Conservation (phyloP, 2,888 invertebrate species). For the Agapostemon virescens region DNA sequence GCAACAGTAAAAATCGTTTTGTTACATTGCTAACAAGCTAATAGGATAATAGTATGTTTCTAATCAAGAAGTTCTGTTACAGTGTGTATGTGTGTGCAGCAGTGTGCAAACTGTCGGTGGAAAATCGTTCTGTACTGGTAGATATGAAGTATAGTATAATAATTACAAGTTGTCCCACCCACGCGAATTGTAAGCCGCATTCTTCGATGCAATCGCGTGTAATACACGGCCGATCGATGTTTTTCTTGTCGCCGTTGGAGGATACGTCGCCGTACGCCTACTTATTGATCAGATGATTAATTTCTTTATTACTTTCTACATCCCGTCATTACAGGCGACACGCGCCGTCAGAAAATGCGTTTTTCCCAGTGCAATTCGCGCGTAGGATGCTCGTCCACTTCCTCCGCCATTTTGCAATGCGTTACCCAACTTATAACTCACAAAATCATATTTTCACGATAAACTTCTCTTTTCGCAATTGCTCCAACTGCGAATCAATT, state of each 20-base stretch:
- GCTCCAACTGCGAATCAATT: no score
- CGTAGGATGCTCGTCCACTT: background rate
- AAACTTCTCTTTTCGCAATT: no score
- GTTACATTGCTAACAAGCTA: background rate
- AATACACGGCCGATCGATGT: constrained; percentile 2
- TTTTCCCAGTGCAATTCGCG: background rate
- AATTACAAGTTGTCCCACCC: constrained; percentile 2
- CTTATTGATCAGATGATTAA: constrained; percentile 29
- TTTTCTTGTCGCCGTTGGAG: constrained; percentile 1
- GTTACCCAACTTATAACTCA: no score
- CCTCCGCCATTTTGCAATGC: no score
- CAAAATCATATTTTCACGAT: no score
- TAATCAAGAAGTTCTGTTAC: background rate
- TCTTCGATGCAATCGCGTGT: constrained; percentile 1
- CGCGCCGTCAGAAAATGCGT: background rate
- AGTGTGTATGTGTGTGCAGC: background rate
- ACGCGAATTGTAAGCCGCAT: background rate
- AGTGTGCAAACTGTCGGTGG: background rate
- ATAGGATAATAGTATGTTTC: background rate
- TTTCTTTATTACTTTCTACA: constrained; percentile 45
- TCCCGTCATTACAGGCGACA: constrained; percentile 10
- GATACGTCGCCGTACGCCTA: background rate
- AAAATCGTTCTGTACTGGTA: background rate
- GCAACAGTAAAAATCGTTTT: background rate
- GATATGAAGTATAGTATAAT: background rate